phyloP scores from a whole-genome alignment of 2,113 vertebrate species.

The Myanophis thanlyinensis region DNA sequence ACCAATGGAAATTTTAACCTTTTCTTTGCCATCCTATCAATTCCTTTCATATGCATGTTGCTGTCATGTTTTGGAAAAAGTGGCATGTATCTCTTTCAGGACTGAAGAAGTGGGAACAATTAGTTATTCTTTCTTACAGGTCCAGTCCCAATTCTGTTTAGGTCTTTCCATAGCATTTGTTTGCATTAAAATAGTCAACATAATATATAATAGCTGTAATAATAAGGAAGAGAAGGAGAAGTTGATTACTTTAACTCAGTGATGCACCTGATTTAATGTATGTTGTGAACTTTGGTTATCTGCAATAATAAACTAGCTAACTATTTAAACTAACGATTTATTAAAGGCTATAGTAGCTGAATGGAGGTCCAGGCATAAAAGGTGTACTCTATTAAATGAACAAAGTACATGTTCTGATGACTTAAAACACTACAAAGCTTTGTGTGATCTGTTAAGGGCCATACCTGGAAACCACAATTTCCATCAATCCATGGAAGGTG shows the following conservation, averaged over 20 bases:
- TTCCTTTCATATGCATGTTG: neutral
- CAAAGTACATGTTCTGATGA: neutral
- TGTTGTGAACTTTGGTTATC: neutral
- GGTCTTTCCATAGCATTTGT: neutral
- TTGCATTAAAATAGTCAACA: neutral
- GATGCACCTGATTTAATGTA: neutral
- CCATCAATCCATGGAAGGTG: neutral
- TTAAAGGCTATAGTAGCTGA: neutral
- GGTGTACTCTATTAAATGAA: neutral
- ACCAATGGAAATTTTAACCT: neutral
- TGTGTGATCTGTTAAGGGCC: neutral
- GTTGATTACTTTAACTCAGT: neutral
- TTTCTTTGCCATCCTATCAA: neutral
- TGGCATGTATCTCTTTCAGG: neutral
- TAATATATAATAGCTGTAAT: neutral
- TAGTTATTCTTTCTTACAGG: neutral
- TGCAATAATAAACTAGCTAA: neutral
- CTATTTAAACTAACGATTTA: neutral
- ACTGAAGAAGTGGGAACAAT: neutral
- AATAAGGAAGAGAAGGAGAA: neutral
- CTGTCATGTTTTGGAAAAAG: neutral
- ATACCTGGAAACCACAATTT: neutral
- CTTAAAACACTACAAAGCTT: neutral
- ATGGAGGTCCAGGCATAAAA: neutral
- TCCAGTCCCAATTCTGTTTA: neutral